Evolutionary conservation across 2,113 vertebrate genomes (phyloP).

Genomic region (Axis porcinus): DNA sequence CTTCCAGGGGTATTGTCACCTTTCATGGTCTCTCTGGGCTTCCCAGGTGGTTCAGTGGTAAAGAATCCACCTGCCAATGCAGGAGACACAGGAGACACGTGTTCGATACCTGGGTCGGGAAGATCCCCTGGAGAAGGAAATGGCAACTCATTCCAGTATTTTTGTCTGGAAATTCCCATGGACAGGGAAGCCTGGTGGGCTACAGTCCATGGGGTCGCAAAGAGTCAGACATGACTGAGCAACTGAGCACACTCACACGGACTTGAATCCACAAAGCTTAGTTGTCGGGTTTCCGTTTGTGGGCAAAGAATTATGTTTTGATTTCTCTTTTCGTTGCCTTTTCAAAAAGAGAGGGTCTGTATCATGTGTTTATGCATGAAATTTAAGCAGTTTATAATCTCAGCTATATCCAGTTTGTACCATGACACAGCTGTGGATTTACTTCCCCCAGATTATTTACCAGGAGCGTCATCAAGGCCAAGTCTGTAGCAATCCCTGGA

Average conservation of each 20-base stretch:
- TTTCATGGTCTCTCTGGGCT: background rate
- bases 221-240: background rate
- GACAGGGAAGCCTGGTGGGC: background rate
- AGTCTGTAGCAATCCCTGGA: background rate
- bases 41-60: background rate
- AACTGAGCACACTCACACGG: fast-evolving
- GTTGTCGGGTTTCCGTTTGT: background rate
- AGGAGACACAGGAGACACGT: background rate
- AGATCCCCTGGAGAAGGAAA: background rate
- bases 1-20: background rate
- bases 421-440: fast-evolving
- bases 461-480: background rate
- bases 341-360: background rate
- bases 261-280: background rate
- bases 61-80: background rate
- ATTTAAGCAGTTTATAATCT: background rate
- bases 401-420: background rate
- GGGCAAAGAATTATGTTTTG: background rate
- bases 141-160: background rate
- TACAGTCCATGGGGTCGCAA: background rate
- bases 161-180: background rate
- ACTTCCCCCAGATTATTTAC: background rate
- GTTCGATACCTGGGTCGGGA: background rate
- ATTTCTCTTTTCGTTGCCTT: background rate
- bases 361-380: background rate